Percentiles rank a stretch among this genome's conserved stretches.
phyloP scores from a whole-genome alignment of 2,888 invertebrate genomes.

The Calliphora vomitoria region DNA sequence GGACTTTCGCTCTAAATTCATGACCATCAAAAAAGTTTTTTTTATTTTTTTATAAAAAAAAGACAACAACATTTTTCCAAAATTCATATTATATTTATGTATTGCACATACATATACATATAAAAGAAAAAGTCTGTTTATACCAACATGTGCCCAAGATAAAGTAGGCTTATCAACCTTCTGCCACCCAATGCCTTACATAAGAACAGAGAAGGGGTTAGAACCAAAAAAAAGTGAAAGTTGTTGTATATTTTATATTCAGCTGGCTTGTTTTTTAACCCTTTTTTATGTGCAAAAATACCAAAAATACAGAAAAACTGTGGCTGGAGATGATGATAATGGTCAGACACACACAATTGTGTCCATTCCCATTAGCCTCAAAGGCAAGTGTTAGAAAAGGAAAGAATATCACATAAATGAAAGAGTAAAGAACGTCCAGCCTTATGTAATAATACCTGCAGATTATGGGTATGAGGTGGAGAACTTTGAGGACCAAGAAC shows the following conservation, averaged over 20 bases:
- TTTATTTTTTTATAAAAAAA: not conserved
- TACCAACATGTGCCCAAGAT: constrained; percentile 70
- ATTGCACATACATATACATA: not conserved
- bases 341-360: constrained; percentile 67
- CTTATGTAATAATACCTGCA: constrained; percentile 72
- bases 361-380: constrained; percentile 39
- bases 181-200: constrained; percentile 31
- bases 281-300: constrained; percentile 62
- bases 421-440: constrained; percentile 45
- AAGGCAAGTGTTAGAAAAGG: constrained; percentile 2
- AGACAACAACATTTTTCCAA: constrained; percentile 17
- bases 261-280: constrained; percentile 63
- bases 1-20: constrained; percentile 72
- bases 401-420: not conserved
- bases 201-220: not conserved
- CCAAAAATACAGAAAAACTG: not conserved
- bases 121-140: constrained; percentile 4
- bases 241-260: constrained; percentile 62
- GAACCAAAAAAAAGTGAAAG: constrained; percentile 58
- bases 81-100: constrained; percentile 27
- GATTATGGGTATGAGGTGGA: not conserved
- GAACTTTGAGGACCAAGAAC: not conserved
- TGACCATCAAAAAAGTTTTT: constrained; percentile 57
- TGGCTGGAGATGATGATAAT: constrained; percentile 75
- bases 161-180: constrained; percentile 72